Percentiles rank a stretch among this genome's conserved stretches.
These are phyloP conservation scores for Mungos mungo DNA, from an alignment of 2,113 vertebrate genomes.

Conservation along the genomic window DNA sequence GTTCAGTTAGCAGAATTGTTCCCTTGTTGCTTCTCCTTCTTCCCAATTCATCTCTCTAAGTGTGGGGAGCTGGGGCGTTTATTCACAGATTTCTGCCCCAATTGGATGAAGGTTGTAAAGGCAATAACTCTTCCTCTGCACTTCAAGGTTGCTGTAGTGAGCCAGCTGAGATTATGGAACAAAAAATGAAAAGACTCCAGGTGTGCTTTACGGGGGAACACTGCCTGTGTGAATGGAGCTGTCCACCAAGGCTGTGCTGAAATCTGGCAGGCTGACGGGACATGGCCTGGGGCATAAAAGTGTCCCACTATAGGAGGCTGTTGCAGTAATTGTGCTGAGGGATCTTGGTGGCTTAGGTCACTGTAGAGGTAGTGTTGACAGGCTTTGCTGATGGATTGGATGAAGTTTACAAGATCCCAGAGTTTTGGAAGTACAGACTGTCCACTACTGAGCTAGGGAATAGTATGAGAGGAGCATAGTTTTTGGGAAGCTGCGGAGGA, in stretches of 20 bases:
- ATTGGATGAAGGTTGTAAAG: neutral
- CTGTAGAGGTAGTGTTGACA: neutral
- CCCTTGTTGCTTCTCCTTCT: neutral
- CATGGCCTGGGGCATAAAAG: neutral
- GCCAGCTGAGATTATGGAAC: neutral
- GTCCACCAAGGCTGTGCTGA: slow-evolving; percentile 39
- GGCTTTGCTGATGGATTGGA: neutral
- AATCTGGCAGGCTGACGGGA: neutral
- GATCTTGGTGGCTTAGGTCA: neutral
- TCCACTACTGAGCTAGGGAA: neutral
- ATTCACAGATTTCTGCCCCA: neutral
- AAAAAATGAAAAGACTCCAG: neutral
- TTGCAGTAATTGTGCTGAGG: neutral
- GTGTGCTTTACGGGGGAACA: neutral
- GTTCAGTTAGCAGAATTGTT: neutral
- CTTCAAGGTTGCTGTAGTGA: neutral
- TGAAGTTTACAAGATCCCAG: neutral
- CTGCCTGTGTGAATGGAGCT: neutral
- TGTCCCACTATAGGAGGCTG: neutral
- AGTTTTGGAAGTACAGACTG: neutral
- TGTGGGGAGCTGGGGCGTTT: neutral
- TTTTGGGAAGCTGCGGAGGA: neutral
- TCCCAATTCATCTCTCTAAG: neutral
- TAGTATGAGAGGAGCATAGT: neutral
- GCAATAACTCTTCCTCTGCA: neutral